phyloP scores from a whole-genome alignment of 2,888 invertebrate species.

The Apamea crenata region DNA sequence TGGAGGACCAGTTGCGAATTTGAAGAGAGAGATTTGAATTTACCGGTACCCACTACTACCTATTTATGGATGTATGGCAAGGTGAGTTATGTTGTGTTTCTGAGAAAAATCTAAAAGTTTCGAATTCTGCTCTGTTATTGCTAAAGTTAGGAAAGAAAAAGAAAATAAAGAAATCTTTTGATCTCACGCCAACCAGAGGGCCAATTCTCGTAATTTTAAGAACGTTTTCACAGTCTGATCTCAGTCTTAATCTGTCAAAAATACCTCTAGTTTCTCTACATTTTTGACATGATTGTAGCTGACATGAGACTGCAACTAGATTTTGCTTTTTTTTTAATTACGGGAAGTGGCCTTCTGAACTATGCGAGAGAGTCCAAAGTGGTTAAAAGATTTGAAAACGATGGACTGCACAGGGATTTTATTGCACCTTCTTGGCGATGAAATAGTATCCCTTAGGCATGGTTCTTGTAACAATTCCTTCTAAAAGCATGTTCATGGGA shows the following conservation, averaged over 20 bases:
- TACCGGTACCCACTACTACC: background rate
- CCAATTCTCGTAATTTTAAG: no score
- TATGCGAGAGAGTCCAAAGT: background rate
- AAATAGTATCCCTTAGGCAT: background rate
- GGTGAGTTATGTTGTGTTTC: no score
- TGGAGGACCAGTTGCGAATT: constrained; percentile 9
- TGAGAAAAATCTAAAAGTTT: background rate
- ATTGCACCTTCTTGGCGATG: background rate
- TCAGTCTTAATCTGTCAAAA: no score
- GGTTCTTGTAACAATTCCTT: background rate
- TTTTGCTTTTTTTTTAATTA: no score
- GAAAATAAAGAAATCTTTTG: no score
- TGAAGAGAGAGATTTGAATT: background rate
- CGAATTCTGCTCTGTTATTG: background rate
- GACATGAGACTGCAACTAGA: no score
- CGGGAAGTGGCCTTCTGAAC: no score
- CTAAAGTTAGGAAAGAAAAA: no score
- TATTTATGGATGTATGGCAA: background rate
- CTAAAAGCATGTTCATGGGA: background rate
- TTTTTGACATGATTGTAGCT: no score
- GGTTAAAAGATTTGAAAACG: background rate
- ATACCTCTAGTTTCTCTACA: no score
- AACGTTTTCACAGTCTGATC: no score
- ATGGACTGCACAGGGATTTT: no score
- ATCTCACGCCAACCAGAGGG: background rate